Conservation (phyloP, 2,113 vertebrate genomes). For the Microtus pennsylvanicus region DNA sequence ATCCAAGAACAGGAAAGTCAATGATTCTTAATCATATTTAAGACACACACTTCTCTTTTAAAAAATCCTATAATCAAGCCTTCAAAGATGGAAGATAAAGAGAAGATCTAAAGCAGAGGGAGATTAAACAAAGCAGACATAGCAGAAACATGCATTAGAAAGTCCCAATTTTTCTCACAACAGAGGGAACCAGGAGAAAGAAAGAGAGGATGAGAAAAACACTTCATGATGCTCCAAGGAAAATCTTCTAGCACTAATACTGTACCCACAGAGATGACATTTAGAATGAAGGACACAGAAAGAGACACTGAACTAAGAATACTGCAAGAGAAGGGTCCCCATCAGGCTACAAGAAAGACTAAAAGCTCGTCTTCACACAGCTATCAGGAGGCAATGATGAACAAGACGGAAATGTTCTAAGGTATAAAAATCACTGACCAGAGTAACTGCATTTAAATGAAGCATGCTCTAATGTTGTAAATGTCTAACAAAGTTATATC, state of each 20-base stretch:
- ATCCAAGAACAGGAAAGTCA: background rate
- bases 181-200: background rate
- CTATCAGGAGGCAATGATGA: background rate
- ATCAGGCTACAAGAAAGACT: background rate
- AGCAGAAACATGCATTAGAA: background rate
- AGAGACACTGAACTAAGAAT: background rate
- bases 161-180: background rate
- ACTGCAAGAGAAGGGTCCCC: background rate
- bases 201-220: background rate
- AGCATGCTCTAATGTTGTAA: background rate
- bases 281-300: background rate
- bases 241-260: background rate
- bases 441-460: background rate
- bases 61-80: no score
- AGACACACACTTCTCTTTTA: background rate
- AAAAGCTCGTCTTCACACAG: background rate
- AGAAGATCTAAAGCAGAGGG: background rate
- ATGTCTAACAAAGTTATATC: background rate
- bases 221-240: background rate
- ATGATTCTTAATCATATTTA: background rate
- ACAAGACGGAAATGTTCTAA: background rate
- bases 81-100: background rate
- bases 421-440: background rate
- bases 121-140: background rate
- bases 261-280: background rate